Conservation (phyloP, 2,888 invertebrate genomes). For the Acanthosoma haemorrhoidale region DNA sequence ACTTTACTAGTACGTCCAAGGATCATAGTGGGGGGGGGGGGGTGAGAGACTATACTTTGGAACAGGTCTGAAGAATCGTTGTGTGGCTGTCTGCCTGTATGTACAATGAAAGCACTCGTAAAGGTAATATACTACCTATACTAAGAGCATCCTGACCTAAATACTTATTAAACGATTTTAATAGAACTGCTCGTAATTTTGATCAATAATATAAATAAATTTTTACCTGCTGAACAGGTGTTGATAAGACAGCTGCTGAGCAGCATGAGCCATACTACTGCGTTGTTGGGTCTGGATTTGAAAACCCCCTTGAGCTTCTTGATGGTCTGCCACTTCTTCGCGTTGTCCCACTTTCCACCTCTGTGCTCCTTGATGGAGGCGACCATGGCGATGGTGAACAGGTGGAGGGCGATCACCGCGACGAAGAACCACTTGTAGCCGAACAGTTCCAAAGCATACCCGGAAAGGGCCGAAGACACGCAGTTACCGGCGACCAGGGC, state of each 20-base stretch:
- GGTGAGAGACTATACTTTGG: too few relatives aligned
- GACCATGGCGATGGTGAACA: background rate
- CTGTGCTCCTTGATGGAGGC: background rate
- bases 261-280: background rate
- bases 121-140: too few relatives aligned
- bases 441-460: background rate
- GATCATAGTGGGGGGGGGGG: too few relatives aligned
- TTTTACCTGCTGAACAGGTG: background rate
- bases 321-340: background rate
- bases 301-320: slow-evolving; percentile 4
- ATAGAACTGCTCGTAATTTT: too few relatives aligned
- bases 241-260: background rate
- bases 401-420: background rate
- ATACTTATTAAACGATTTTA: too few relatives aligned
- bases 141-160: too few relatives aligned
- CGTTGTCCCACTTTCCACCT: background rate
- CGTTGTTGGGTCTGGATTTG: background rate
- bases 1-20: too few relatives aligned
- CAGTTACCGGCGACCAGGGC: background rate
- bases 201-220: too few relatives aligned
- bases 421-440: slow-evolving; percentile 8
- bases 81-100: too few relatives aligned
- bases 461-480: background rate
- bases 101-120: too few relatives aligned
- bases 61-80: too few relatives aligned